Base-by-base conservation (phyloP, 2,888 invertebrate genomes). In the Anorthoa munda region DNA sequence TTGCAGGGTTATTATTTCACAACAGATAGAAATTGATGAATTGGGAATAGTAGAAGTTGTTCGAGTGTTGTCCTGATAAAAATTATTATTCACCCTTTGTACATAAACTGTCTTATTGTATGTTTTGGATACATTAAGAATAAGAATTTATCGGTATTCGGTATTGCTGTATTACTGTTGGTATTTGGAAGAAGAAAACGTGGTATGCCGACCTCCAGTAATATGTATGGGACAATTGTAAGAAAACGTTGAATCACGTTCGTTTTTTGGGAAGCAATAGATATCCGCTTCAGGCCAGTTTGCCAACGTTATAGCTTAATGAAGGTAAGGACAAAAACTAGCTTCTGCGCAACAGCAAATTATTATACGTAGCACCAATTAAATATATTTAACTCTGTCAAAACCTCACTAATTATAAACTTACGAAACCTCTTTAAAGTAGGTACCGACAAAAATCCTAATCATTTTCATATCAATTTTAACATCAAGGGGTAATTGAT, bases 301-400 rank as follows among this genome's bases (percentile, higher is more conserved):
- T n/a, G 4, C 39, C 4, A 45, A 45, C 11, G 2, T 23, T 21
- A 64, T 26, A n/a, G 31, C 11, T 46, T 17, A 46, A 64, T 60
- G 50, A 31, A 72, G 0, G 12, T 31, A 13, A 50, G n/a, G 53
- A 56, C 53, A 77, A 70, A 75, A 75, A 60, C 21, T 0, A 4
- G 2, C 17, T 31, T 17, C 26, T 45, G 21, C 23, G 71, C 71
- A 75, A 69, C 26, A 23, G 12, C 13, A 48, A 45, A 70, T 56
- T 61, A 56, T 56, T 70, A 58, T 56, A 59, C 58, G 17, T 48
- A 53, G 72, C 21, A 18, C 45, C 63, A 79, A 77, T 79, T 66
- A 79, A 39, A 61, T 39, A 66, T 45, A 70, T 76, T 65, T 61
- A 77, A 68, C 61, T 78, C 65, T 80, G 82, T 82, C 78, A 82